Base-by-base conservation (phyloP, 2,797 vertebrate species). In the Tinamus major region DNA sequence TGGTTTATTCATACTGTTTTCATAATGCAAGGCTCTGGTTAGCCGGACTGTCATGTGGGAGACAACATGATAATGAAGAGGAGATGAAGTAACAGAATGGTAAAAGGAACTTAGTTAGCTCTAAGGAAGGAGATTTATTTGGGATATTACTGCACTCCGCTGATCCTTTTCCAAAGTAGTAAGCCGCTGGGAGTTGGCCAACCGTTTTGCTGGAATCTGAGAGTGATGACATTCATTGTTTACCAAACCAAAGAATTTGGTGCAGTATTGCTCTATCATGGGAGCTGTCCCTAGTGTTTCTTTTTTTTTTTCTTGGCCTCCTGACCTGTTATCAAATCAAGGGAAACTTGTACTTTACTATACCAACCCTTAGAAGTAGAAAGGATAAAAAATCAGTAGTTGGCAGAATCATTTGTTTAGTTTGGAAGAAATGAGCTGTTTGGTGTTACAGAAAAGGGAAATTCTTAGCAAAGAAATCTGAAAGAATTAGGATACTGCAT, bases 351-450 rank as follows among this genome's bases (percentile, higher is more conserved):
- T 74, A 67, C 75, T 77, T 68, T 90, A 87, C 27, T 53, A 33
- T 68, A 82, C 39, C 61, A 77, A 79, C 24, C 42, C 48, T 41
- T 55, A 56, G 55, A 89, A 87, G 81, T 7, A 91, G 72, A 87
- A 92, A 90, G 41, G 37, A 87, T 31, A 41, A 68, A 75, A 79
- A 59, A 59, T 23, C 78, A 46, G 85, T 69, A 69, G 46, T 41
- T 91, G 92, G 79, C 79, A 93, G 85, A 81, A 55, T 69, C 3
- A 16, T 55, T 82, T 91, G 63, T 95, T 96, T 93, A 87, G 64
- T 41, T 91, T 92, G 94, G 87, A 95, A 91, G 74, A 78, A 90
- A 48, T 1, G 7, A 76, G 35, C 37, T 88, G 63, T 59, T 94
- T 74, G 79, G 51, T 46, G 33, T 88, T 91, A 86, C 87, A 81